phyloP scores from a whole-genome alignment of 2,113 vertebrate genomes.

The Morone saxatilis region DNA sequence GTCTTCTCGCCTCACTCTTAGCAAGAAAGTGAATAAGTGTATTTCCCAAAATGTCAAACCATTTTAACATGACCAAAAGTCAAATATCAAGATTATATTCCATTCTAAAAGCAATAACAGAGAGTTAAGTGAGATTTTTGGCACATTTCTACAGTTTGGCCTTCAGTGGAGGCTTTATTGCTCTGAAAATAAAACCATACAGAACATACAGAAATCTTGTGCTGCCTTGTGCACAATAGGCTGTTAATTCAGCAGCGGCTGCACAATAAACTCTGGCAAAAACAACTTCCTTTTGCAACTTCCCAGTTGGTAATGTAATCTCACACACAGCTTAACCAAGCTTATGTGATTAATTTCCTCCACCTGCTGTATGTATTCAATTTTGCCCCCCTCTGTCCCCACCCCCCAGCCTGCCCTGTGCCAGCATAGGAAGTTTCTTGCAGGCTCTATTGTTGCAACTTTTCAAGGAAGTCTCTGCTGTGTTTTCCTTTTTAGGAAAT shows the following conservation, averaged over 20 bases:
- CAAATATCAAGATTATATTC: not conserved
- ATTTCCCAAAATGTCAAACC: not conserved
- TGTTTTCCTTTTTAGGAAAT: conserved; percentile 47
- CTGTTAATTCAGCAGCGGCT: conserved; percentile 51
- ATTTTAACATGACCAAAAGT: not conserved
- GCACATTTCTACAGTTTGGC: not conserved
- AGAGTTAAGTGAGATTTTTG: not conserved
- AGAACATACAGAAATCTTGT: conserved; percentile 6
- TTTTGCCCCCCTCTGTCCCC: not conserved
- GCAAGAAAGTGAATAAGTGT: not conserved
- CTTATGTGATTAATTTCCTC: conserved; percentile 72
- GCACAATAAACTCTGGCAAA: conserved; percentile 56
- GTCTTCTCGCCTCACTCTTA: not conserved
- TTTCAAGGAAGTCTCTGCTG: conserved; percentile 66
- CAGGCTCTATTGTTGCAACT: conserved; percentile 70
- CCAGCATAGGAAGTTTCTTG: conserved; percentile 62
- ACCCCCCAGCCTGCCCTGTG: conserved; percentile 8
- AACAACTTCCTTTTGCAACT: conserved; percentile 55
- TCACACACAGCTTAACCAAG: conserved; percentile 20
- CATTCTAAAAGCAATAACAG: not conserved
- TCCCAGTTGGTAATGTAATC: conserved; percentile 65
- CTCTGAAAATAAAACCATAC: conserved; percentile 5
- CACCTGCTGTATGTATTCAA: conserved; percentile 67
- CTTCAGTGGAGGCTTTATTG: not conserved
- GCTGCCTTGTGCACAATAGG: conserved; percentile 51